Base-by-base conservation (phyloP, 2,113 vertebrate species). In the Xyliphius kryptos region DNA sequence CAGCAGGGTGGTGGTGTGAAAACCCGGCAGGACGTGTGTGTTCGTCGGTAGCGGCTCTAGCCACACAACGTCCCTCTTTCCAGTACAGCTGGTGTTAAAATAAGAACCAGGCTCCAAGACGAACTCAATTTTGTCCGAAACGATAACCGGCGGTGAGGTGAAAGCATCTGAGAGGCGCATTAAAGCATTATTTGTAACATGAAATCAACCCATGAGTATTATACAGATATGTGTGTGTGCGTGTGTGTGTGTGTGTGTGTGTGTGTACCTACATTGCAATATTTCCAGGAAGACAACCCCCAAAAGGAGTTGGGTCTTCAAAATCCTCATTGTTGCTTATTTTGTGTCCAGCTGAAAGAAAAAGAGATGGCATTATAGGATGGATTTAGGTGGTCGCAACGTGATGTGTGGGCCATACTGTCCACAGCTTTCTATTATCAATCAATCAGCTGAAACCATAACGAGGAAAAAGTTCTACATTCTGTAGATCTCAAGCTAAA, bases 31-130 rank as follows among this genome's bases (percentile, higher is more conserved):
- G 67, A 91, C 86, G 6, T 81, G 80, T 3, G 83, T 79, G 52
- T 85, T 82, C 1, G 22, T 5, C 0, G 72, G 80, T 57, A 85
- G 48, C 0, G 94, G 94, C 19, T 88, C 86, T 8, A 77, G 77
- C 96, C 96, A 98, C 16, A 70, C 77, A n/a, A 98, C 89, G 59
- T 81, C 85, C 0, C 76, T 85, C 65, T 91, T 86, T 13, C 93
- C 93, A 1, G 79, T 89, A 69, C 96, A 98, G 69, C 77, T 89
- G 50, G 98, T 79, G 40, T 86, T 90, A 78, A 98, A 91, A 22
- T 84, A 68, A 1, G 92, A 87, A 52, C 88, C 81, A 53, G 87
- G 81, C 69, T 76, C 80, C 13, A 96, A 82, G 26, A 91, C 76
- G 68, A 91, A 88, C 63, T 92, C 88, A 0, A 81, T 65, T 26